A percentile compares a stretch with the other conserved stretches of the same genome.
phyloP scores from a whole-genome alignment of 2,797 vertebrate genomes.

The Glossophaga mutica region DNA sequence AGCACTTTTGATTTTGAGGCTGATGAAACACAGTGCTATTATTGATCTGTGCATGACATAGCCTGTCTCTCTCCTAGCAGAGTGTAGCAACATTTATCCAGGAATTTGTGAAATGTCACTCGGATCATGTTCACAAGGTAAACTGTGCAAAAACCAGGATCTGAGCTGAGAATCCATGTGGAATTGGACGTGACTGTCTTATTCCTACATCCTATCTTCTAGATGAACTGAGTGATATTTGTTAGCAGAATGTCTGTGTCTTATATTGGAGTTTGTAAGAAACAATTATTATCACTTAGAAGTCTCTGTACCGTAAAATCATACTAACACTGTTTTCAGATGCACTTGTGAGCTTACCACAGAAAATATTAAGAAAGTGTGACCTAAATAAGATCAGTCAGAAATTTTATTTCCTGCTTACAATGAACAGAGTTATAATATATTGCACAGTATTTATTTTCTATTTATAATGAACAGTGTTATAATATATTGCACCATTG shows the following conservation, averaged over 20 bases:
- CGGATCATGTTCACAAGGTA: constrained; percentile 87
- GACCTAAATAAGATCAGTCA: constrained; percentile 46
- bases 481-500: neutral
- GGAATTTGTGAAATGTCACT: constrained; percentile 92
- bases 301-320: constrained; percentile 63
- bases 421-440: constrained; percentile 40
- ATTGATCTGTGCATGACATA: constrained; percentile 89
- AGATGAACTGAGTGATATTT: constrained; percentile 80
- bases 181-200: constrained; percentile 83
- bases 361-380: constrained; percentile 62
- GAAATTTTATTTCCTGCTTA: constrained; percentile 59
- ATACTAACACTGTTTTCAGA: constrained; percentile 64
- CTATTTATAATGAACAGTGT: constrained; percentile 49
- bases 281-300: constrained; percentile 74
- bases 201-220: constrained; percentile 78
- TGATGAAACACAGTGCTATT: constrained; percentile 85
- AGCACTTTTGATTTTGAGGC: constrained; percentile 85
- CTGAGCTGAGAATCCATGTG: constrained; percentile 81
- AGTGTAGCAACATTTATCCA: constrained; percentile 90
- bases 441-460: constrained; percentile 28
- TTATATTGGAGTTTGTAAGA: constrained; percentile 78
- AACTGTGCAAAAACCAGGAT: constrained; percentile 84
- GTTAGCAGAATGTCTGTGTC: constrained; percentile 79
- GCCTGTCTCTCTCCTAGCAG: constrained; percentile 83
- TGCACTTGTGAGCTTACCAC: constrained; percentile 45